Conservation (phyloP, 2,113 vertebrate genomes). For the Procapra przewalskii region DNA sequence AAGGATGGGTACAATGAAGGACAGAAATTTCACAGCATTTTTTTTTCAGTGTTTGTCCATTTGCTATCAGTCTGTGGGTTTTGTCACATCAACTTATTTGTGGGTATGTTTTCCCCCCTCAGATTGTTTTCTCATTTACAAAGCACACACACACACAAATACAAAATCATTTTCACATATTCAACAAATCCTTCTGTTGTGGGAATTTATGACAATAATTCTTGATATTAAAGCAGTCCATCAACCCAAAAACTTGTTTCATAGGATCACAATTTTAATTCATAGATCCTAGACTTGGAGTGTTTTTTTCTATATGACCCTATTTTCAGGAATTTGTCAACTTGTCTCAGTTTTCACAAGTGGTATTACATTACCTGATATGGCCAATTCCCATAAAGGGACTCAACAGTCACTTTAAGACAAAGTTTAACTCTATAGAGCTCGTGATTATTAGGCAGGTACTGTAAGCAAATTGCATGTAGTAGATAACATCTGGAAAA, state of each 20-base stretch:
- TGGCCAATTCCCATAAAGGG: background rate
- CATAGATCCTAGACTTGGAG: background rate
- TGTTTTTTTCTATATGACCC: conserved; percentile 9
- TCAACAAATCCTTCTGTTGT: conserved; percentile 1
- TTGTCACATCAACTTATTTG: conserved; percentile 36
- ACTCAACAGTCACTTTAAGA: background rate
- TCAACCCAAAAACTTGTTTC: background rate
- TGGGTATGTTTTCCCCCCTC: background rate
- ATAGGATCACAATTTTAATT: background rate
- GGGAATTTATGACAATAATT: background rate
- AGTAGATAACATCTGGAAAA: background rate
- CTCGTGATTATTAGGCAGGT: background rate
- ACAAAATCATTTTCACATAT: background rate
- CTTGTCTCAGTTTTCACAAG: background rate
- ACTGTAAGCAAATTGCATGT: background rate
- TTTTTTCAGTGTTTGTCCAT: background rate
- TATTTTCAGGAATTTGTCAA: background rate
- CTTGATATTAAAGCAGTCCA: conserved; percentile 22
- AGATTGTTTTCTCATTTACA: conserved; percentile 1
- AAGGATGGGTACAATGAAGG: background rate
- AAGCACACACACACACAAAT: background rate
- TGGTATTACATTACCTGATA: background rate
- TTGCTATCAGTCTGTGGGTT: conserved; percentile 32
- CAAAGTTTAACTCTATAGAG: background rate
- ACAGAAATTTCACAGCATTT: background rate